Evolutionary conservation across 2,797 vertebrate species (phyloP), one percentile per base, ranked within the genome.

Genomic region (Notolabrus celidotus): DNA sequence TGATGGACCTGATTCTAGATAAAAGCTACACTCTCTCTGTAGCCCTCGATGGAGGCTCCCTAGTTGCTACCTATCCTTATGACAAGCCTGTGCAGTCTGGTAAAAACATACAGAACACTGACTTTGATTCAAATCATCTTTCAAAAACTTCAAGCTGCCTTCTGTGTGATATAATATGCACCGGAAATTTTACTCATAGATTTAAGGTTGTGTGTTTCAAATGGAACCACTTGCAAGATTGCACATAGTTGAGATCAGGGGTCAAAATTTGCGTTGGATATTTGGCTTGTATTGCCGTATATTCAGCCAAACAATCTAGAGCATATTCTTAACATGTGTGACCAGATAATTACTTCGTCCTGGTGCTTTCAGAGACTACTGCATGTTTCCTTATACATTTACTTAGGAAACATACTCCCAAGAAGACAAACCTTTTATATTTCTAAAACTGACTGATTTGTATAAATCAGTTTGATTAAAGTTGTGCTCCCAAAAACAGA

Each of bases 11-110:
- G 85, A 99, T 99, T 60, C 60, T 94, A 68, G 95, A 97, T 71
- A 94, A 92, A 49, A 92, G 93, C 75, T 98, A 94, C 89, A 96
- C 95, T 65, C 94, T 99, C 46, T 99, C 98, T 38, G 95, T 99
- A 19, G 95, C 96, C 1, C 92, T 99, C 5, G 98, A 99, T 67
- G 97, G 97, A 83, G 98, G 98, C 61, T 95, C 96, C 25, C 92
- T 99, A 49, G 93, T 99, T 57, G 96, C 95, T 54, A 97, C 97
- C 1, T 99, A 99, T 74, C 97, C 98, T 0, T 99, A 98, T 19
- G 96, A 99, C 90, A 97, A 96, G 63, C 97, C 98, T 52, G 94
- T 95, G 1, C 96, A 98, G 86, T 92, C 96, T 84, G 96, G 98
- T 99, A 92, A 54, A 49, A 23, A 8, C 63, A 27, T 8, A 15